phyloP scores from a whole-genome alignment of 2,888 invertebrate species.

The Theodoxus fluviatilis region DNA sequence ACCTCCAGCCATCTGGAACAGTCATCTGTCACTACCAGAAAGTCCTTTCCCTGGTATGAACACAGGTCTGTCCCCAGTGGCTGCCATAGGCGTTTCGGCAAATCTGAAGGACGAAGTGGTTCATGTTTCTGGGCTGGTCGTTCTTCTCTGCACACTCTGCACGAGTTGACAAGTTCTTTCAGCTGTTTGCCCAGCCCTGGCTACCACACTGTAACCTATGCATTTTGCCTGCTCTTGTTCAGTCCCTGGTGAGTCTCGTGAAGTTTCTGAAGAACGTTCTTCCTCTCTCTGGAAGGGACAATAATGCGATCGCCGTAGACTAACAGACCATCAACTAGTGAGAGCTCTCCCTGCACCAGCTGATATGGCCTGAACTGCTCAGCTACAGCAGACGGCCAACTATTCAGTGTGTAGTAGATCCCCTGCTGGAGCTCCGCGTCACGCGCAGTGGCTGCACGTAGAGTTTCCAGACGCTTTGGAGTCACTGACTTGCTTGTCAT shows the following conservation, averaged over 20 bases:
- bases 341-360: conserved; percentile 21
- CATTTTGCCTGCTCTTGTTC: conserved; percentile 9
- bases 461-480: not conserved
- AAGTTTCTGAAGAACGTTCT: not conserved
- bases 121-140: conserved; percentile 7
- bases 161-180: not conserved
- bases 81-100: conserved; percentile 19
- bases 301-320: conserved; percentile 1
- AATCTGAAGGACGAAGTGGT: not conserved
- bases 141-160: not conserved
- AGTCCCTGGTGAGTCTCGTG: conserved; percentile 23
- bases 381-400: not conserved
- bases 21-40: conserved; percentile 17
- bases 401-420: conserved; percentile 1
- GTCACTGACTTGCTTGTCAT: not conserved
- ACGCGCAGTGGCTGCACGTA: not conserved
- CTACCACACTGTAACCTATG: conserved; percentile 10
- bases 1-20: conserved; percentile 24
- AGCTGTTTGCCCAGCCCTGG: not conserved
- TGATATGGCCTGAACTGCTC: not conserved
- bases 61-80: conserved; percentile 13
- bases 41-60: not conserved
- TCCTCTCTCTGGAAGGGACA: not conserved
- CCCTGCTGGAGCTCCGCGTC: conserved; percentile 20
- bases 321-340: not conserved